phyloP scores from a whole-genome alignment of 2,113 vertebrate species.

The Tragelaphus buxtoni region DNA sequence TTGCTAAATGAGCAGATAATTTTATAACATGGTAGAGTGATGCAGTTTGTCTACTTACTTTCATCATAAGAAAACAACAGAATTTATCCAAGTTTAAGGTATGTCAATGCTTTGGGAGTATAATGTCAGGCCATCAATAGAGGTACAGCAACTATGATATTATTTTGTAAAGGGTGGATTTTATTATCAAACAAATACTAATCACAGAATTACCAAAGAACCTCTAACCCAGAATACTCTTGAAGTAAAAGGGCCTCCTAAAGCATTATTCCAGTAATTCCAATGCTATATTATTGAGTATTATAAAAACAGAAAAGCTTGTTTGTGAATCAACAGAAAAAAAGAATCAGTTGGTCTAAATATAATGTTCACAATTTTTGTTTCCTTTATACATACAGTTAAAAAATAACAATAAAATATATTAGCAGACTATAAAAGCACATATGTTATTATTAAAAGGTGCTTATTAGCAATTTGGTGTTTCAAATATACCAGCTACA shows the following conservation, averaged over 20 bases:
- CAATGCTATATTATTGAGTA: neutral
- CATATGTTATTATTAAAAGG: neutral
- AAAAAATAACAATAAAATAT: neutral
- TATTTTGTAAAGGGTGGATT: neutral
- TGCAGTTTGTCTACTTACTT: neutral
- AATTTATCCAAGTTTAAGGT: neutral
- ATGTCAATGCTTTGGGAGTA: neutral
- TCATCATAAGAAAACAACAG: neutral
- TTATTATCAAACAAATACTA: neutral
- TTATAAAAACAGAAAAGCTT: neutral
- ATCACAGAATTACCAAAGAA: neutral
- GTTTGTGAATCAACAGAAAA: neutral
- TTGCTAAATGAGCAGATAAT: neutral
- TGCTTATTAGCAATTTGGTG: neutral
- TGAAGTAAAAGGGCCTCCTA: neutral
- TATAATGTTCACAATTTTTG: neutral
- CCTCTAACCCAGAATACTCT: neutral
- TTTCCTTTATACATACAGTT: neutral
- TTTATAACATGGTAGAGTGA: neutral
- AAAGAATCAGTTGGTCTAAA: neutral
- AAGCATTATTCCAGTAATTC: neutral
- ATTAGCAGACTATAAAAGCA: neutral
- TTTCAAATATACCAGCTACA: neutral
- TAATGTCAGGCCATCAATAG: neutral
- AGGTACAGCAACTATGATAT: neutral